Evolutionary conservation across 2,113 vertebrate genomes (phyloP).

Genomic region (Craseonycteris thonglongyai): DNA sequence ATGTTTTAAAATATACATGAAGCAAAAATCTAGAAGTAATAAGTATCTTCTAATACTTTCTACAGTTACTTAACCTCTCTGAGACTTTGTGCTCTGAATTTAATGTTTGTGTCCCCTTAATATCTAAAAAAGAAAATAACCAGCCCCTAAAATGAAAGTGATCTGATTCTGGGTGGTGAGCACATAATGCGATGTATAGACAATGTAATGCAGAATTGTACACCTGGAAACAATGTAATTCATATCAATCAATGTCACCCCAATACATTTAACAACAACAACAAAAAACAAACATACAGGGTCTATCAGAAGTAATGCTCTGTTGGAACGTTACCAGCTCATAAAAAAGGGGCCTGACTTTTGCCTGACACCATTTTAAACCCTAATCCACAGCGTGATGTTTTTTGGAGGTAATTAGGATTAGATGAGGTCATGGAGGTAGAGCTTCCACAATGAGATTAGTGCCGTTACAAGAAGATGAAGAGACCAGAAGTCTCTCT

Average conservation of each 20-base stretch:
- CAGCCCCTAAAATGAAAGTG: neutral
- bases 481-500: neutral
- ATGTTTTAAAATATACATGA: neutral
- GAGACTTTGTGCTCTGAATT: neutral
- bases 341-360: too few relatives aligned
- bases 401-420: neutral
- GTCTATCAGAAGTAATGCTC: too few relatives aligned
- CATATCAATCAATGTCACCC: too few relatives aligned
- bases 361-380: neutral
- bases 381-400: neutral
- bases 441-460: neutral
- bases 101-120: neutral
- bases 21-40: neutral
- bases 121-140: neutral
- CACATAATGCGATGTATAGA: too few relatives aligned
- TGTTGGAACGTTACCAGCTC: too few relatives aligned
- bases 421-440: neutral
- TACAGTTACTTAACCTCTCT: neutral
- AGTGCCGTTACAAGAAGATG: neutral
- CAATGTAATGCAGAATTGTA: too few relatives aligned
- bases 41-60: neutral
- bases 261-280: too few relatives aligned
- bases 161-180: too few relatives aligned
- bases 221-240: too few relatives aligned
- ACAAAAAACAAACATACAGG: too few relatives aligned